These are phyloP conservation scores for Arctocebus calabarensis DNA, from an alignment of 2,797 vertebrate species.

Conservation along the genomic window DNA sequence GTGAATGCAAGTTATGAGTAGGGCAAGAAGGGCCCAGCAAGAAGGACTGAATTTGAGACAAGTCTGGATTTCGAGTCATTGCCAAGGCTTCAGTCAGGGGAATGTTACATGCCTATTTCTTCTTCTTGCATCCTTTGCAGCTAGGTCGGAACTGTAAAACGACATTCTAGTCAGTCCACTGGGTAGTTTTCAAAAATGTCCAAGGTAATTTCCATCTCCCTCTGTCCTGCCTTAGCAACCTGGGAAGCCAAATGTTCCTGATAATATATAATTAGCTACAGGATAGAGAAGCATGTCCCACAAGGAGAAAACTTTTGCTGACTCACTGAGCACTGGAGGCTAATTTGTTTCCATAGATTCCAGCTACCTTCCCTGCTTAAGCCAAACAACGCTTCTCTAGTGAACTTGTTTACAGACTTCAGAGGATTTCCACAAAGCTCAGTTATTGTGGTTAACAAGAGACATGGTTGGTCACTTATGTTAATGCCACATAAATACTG, in stretches of 20 bases:
- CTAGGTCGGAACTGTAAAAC: neutral
- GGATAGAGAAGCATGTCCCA: neutral
- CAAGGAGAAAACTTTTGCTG: neutral
- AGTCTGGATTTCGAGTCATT: neutral
- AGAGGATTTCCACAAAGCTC: neutral
- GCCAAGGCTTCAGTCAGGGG: neutral
- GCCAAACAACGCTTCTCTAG: neutral
- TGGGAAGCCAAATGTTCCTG: neutral
- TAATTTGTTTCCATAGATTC: neutral
- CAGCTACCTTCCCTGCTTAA: neutral
- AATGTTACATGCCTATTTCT: neutral
- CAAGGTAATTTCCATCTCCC: neutral
- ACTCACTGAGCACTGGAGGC: neutral
- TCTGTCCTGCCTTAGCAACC: fast-evolving
- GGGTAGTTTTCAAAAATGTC: neutral
- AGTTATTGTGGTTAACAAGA: neutral
- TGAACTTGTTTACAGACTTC: neutral
- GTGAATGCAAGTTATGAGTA: neutral
- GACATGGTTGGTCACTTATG: neutral
- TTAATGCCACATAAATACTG: neutral
- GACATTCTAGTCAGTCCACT: neutral
- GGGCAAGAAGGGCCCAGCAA: neutral
- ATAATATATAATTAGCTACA: neutral
- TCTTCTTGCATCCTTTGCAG: neutral
- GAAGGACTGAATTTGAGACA: neutral